A percentile compares a stretch with the other conserved stretches of the same genome.
Conservation (phyloP, 2,888 invertebrate genomes). For the Hermaeophaga mercurialis region DNA sequence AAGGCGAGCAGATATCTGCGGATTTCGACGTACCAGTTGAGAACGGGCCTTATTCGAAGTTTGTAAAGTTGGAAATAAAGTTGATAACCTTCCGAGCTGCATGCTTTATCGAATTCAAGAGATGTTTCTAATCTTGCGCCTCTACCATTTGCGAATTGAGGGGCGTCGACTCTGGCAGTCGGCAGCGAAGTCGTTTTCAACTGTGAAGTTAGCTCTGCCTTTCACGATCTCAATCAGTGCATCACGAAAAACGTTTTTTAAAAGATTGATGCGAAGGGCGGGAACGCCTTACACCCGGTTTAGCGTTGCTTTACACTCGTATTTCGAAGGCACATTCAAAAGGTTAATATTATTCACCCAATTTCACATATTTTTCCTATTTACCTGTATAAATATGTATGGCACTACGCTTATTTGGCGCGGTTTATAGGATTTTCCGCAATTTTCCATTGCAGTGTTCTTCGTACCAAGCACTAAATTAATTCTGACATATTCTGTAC, state of each 20-base stretch:
- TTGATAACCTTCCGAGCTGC: slow-evolving; percentile 27
- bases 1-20: no score
- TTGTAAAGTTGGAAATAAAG: slow-evolving; percentile 20
- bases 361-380: slow-evolving; percentile 30
- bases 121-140: slow-evolving; percentile 35
- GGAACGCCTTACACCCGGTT: slow-evolving; percentile 23
- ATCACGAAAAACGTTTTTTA: slow-evolving; percentile 38
- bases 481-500: no score
- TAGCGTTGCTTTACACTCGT: slow-evolving; percentile 28
- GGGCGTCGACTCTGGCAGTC: slow-evolving; percentile 27
- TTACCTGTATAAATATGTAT: slow-evolving; percentile 21
- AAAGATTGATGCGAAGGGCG: slow-evolving; percentile 39
- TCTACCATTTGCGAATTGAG: slow-evolving; percentile 38
- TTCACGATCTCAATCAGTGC: slow-evolving; percentile 39
- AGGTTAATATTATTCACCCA: slow-evolving; percentile 36
- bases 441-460: neutral
- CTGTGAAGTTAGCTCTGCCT: slow-evolving; percentile 36
- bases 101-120: slow-evolving; percentile 31
- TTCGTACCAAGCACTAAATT: neutral
- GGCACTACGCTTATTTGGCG: slow-evolving; percentile 12
- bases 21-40: slow-evolving; percentile 1
- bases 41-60: neutral
- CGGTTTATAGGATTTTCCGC: neutral
- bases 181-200: slow-evolving; percentile 33
- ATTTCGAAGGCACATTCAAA: slow-evolving; percentile 31